phyloP scores from a whole-genome alignment of 2,888 invertebrate genomes.

The Helobdella robusta region DNA sequence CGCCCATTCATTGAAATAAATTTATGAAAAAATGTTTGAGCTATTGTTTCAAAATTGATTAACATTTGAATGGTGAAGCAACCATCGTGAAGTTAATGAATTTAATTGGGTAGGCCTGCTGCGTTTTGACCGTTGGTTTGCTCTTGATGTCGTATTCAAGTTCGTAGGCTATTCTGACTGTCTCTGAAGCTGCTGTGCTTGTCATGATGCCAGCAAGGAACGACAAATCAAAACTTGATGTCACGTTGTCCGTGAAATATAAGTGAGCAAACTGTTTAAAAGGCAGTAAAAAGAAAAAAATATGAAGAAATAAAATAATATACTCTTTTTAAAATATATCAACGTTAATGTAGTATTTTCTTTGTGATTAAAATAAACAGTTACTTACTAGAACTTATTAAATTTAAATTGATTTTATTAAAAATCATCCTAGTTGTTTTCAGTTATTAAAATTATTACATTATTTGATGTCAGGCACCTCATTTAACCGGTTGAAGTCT shows the following conservation, averaged over 20 bases:
- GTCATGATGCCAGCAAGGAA: slow-evolving; percentile 1
- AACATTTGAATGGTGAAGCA: slow-evolving; percentile 3
- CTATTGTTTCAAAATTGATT: too few relatives aligned
- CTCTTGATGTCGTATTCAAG: not conserved
- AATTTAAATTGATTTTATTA: too few relatives aligned
- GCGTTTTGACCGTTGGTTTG: not conserved
- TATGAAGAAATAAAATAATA: not conserved
- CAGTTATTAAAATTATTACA: too few relatives aligned
- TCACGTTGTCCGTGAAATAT: slow-evolving; percentile 27
- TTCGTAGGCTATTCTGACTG: slow-evolving; percentile 16
- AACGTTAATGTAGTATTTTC: too few relatives aligned
- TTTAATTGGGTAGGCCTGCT: not conserved
- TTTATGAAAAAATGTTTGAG: too few relatives aligned
- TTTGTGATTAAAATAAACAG: too few relatives aligned
- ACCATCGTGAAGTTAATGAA: slow-evolving; percentile 16
- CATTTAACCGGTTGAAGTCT: too few relatives aligned
- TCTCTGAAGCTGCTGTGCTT: not conserved
- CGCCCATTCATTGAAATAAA: too few relatives aligned
- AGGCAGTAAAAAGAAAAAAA: not conserved
- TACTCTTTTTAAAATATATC: not conserved
- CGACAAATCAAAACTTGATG: not conserved
- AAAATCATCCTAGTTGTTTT: too few relatives aligned
- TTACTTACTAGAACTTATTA: too few relatives aligned
- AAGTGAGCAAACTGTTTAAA: slow-evolving; percentile 15
- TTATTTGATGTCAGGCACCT: too few relatives aligned